Conservation (phyloP, 2,797 vertebrate genomes). For the Cryptoprocta ferox region DNA sequence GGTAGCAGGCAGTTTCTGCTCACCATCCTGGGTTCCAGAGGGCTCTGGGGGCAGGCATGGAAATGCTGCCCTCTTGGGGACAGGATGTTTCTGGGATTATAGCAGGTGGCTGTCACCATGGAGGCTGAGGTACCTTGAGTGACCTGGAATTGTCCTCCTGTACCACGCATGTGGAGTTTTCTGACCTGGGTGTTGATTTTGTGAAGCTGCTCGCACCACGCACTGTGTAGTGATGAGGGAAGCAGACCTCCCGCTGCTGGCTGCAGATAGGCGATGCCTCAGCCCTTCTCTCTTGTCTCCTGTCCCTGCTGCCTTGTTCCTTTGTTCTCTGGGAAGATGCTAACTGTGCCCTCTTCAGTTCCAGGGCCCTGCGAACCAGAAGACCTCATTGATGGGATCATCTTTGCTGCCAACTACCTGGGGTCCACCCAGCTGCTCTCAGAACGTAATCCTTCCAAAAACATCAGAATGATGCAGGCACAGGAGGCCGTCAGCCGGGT, state of each 20-base stretch:
- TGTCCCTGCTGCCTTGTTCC: not conserved
- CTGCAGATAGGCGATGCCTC: not conserved
- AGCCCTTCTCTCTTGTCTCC: accelerated
- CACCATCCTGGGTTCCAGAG: accelerated
- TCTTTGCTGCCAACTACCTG: conserved; percentile 99
- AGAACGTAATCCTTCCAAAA: conserved; percentile 98
- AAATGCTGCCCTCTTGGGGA: not conserved
- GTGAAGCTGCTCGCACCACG: accelerated
- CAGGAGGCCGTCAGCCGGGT: conserved; percentile 98
- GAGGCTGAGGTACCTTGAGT: not conserved
- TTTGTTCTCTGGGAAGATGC: not conserved
- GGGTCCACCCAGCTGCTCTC: conserved; percentile 99
- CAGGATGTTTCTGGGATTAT: not conserved
- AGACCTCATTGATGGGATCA: conserved; percentile 99
- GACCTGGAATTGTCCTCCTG: accelerated
- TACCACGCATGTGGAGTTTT: accelerated
- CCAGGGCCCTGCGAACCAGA: conserved; percentile 99
- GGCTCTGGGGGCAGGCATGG: not conserved
- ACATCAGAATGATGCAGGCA: conserved; percentile 99
- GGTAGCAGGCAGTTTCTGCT: accelerated
- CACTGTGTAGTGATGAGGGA: accelerated
- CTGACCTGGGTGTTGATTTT: not conserved
- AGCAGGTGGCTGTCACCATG: not conserved
- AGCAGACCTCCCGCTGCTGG: not conserved
- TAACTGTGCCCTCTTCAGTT: conserved; percentile 88